Evolutionary conservation across 2,113 vertebrate species (phyloP).

Genomic region (Romanogobio albipinnatus): DNA sequence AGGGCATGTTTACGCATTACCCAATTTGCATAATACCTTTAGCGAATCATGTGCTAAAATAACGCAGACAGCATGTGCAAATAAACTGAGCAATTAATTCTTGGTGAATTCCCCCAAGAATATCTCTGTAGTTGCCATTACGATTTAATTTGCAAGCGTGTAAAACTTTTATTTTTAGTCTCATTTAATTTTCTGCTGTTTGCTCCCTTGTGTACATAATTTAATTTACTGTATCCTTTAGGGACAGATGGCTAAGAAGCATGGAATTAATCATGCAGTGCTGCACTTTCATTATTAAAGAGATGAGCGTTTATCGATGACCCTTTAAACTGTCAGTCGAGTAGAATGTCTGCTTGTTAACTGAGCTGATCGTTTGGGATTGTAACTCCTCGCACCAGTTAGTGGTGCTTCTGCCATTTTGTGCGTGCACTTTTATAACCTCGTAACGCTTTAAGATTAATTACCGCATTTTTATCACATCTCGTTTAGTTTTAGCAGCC

Average conservation of each 20-base stretch:
- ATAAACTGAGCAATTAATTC: not conserved
- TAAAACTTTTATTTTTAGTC: conserved; percentile 15
- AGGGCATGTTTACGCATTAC: not conserved
- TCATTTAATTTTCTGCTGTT: conserved; percentile 21
- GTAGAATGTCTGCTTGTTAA: conserved; percentile 12
- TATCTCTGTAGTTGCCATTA: not conserved
- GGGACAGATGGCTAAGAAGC: conserved; percentile 24
- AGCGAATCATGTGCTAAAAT: not conserved
- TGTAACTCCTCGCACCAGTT: not conserved
- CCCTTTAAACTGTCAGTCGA: conserved; percentile 25
- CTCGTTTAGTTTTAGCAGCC: not conserved
- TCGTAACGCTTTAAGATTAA: not conserved
- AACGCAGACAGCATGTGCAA: not conserved
- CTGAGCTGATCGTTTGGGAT: conserved; percentile 14
- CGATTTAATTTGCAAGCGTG: not conserved
- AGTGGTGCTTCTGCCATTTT: not conserved
- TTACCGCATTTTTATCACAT: conserved; percentile 9
- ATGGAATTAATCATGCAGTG: conserved; percentile 16
- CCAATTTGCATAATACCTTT: not conserved
- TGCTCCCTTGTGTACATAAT: not conserved
- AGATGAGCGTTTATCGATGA: conserved; percentile 18
- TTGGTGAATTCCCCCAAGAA: not conserved
- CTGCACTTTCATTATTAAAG: conserved; percentile 18
- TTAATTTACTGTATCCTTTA: conserved; percentile 21
- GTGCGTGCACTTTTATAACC: not conserved